Evolutionary conservation across 2,113 vertebrate species (phyloP), one percentile per base, ranked within the genome.

Genomic region (Perca flavescens): DNA sequence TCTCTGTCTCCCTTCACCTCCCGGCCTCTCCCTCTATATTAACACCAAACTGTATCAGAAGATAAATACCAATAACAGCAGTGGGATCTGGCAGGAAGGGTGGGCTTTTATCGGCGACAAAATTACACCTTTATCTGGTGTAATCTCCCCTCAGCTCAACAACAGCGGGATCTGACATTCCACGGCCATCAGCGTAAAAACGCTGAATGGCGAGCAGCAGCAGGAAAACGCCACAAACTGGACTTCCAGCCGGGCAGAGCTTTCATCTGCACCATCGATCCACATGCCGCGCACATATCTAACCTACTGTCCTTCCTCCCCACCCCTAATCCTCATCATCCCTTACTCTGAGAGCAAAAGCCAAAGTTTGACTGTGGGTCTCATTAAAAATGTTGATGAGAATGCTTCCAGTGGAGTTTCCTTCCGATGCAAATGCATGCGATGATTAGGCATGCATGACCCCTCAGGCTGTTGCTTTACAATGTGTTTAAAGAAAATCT

Each of bases 301-400:
- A 74, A 34, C 73, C 63, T 49, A 68, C 80, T 78, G 75, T 73
- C 76, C 79, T 69, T 2, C 47, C 78, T 60, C 67, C 50, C 77
- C 22, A 21, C 11, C 75, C 72, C 60, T 88, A 86, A 90, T 90
- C 81, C 84, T 66, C 80, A 46, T 89, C 82, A 91, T 87, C 78
- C 83, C 68, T 83, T n/a, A 79, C 61, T 40, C 46, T 5, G 21
- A 56, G 77, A 60, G 75, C 68, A 65, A 77, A 83, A 86, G 89
- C 79, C 75, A 88, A 79, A 83, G 81, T 79, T 86, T 47, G 3
- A 13, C 54, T 60, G 70, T 50, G 76, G 60, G 83, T 82, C 68
- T 88, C 80, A 80, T 91, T 83, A 88, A 87, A 88, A 77, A 87
- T 80, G 89, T 67, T 87, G 89, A 85, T 85, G 86, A 79, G 81